Percentiles rank a stretch among this genome's conserved stretches.
Evolutionary conservation across 2,888 invertebrate genomes (phyloP).

Genomic region (Tuberolachnus salignus): DNA sequence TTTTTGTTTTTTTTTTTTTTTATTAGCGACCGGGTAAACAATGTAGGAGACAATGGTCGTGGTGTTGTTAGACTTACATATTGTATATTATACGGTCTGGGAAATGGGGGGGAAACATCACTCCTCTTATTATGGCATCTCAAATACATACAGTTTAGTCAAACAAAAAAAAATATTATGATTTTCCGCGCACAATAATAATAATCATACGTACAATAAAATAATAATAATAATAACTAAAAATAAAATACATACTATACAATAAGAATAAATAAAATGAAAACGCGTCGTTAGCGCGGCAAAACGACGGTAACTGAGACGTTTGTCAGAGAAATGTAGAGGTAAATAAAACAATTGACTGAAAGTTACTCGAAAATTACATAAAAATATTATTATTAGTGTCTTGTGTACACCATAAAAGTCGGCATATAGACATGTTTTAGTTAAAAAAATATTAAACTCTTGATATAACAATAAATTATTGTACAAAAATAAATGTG

Average conservation of each 20-base stretch:
- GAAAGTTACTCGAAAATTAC: conserved; percentile 18
- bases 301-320: conserved; percentile 19
- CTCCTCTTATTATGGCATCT: conserved; percentile 49
- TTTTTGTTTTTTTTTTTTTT: neutral
- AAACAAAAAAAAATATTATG: conserved; percentile 45
- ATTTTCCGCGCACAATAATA: conserved; percentile 42
- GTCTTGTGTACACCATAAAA: conserved; percentile 1
- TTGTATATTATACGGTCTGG: neutral
- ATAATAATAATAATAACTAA: conserved; percentile 56
- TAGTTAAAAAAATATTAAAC: conserved; percentile 40
- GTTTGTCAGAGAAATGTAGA: conserved; percentile 13
- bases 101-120: neutral
- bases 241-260: conserved; percentile 56
- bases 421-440: neutral
- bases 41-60: neutral
- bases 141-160: conserved; percentile 38
- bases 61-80: conserved; percentile 1
- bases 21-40: neutral
- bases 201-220: conserved; percentile 49
- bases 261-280: conserved; percentile 56
- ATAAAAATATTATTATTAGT: conserved; percentile 13
- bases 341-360: conserved; percentile 28
- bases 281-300: conserved; percentile 8
- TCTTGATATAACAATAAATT: neutral
- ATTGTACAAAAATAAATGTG: conserved; percentile 47